Conservation (phyloP, 2,113 vertebrate genomes). For the Quiscalus mexicanus region DNA sequence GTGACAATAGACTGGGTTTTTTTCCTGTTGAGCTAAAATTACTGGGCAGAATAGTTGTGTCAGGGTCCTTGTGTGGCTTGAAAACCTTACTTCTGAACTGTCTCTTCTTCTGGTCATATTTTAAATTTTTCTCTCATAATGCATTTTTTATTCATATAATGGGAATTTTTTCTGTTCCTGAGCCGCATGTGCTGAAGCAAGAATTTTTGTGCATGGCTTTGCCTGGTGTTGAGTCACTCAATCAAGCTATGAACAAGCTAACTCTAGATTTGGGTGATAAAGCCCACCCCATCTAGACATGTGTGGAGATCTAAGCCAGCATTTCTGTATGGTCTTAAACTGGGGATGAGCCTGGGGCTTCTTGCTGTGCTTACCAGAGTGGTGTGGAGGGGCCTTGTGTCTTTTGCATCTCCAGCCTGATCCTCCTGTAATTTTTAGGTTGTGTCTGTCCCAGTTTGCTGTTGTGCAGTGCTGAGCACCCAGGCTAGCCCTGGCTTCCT, state of each 20-base stretch:
- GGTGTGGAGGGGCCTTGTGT: neutral
- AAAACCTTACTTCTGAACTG: neutral
- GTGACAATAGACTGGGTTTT: neutral
- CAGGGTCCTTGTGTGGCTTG: neutral
- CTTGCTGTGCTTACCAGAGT: neutral
- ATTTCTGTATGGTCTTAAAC: neutral
- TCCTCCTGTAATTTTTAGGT: accelerated
- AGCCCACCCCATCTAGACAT: neutral
- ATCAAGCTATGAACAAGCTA: neutral
- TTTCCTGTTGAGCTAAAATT: neutral
- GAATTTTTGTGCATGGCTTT: neutral
- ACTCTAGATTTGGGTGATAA: neutral
- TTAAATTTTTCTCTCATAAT: neutral
- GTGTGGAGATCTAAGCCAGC: neutral
- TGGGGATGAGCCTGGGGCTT: neutral
- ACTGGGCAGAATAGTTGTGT: neutral
- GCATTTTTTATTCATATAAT: neutral
- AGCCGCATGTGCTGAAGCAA: neutral
- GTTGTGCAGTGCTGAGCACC: neutral
- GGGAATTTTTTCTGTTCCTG: neutral
- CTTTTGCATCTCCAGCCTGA: neutral
- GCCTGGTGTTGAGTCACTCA: neutral
- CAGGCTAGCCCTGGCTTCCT: neutral
- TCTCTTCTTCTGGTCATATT: neutral
- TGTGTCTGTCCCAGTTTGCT: neutral